Percentiles rank a stretch among this genome's conserved stretches.
phyloP scores from a whole-genome alignment of 2,797 vertebrate species.

The Sus cebifrons region DNA sequence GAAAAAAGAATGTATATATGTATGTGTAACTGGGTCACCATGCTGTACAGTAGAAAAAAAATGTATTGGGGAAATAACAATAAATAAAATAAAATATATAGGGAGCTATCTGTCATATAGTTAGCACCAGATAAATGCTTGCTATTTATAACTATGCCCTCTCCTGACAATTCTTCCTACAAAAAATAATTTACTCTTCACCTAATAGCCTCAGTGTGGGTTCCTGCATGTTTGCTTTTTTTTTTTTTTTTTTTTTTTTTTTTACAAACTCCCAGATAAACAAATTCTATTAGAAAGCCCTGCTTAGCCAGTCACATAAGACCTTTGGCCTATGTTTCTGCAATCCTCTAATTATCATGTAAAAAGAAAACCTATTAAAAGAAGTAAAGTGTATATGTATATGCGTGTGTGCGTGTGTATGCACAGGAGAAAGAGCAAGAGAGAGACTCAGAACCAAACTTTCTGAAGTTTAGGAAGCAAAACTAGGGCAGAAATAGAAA shows the following conservation, averaged over 20 bases:
- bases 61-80: too few relatives aligned
- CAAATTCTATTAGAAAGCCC: background rate
- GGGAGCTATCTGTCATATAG: background rate
- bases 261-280: background rate
- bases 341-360: background rate
- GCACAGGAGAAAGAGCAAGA: background rate
- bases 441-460: background rate
- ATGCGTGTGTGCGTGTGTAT: too few relatives aligned
- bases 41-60: too few relatives aligned
- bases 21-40: too few relatives aligned
- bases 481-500: slow-evolving; percentile 83
- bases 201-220: background rate
- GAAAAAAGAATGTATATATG: too few relatives aligned
- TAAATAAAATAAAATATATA: background rate
- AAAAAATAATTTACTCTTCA: background rate
- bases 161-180: background rate
- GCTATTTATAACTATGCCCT: background rate
- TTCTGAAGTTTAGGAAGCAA: slow-evolving; percentile 77
- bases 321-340: background rate
- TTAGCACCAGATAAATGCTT: background rate
- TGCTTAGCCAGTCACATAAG: background rate
- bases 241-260: too few relatives aligned
- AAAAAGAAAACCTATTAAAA: slow-evolving; percentile 16
- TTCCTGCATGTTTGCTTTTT: background rate
- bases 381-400: background rate